Evolutionary conservation across 1,140 invertebrate genomes (phyloP).

Genomic region (Drosophila persimilis): DNA sequence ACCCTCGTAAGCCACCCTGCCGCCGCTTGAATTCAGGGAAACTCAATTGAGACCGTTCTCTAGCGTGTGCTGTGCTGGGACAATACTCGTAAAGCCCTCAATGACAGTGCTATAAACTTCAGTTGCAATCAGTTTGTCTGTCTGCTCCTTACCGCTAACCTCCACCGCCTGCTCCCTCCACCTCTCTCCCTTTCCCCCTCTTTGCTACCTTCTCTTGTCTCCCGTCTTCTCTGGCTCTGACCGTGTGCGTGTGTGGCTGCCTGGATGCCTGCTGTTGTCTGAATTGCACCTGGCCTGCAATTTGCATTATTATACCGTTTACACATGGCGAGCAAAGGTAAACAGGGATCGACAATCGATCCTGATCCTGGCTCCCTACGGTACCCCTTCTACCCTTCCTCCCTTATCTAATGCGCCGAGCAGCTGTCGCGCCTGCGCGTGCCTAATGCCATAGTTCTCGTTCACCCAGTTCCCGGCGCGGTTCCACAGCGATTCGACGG

Average conservation of each 20-base stretch:
- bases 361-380: constrained; percentile 35
- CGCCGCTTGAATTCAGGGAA: too few species aligned
- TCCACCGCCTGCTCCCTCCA: not conserved
- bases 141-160: constrained; percentile 2
- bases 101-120: constrained; percentile 43
- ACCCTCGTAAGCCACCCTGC: not conserved
- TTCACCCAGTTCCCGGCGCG: constrained; percentile 35
- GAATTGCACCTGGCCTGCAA: constrained; percentile 77
- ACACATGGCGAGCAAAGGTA: constrained; percentile 58
- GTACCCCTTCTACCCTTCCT: not conserved
- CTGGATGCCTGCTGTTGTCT: constrained; percentile 46
- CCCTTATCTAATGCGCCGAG: constrained; percentile 54
- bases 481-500: constrained; percentile 25
- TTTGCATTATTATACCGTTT: constrained; percentile 79
- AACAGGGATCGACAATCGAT: constrained; percentile 44
- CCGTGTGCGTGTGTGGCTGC: constrained; percentile 7
- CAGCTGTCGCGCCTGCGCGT: constrained; percentile 73
- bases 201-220: not conserved
- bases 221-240: too few species aligned
- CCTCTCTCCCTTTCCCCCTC: constrained; percentile 2
- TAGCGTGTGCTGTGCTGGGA: not conserved
- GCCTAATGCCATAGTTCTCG: constrained; percentile 62
- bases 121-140: constrained; percentile 57
- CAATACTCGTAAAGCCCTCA: constrained; percentile 17
- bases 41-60: too few species aligned